Conservation (phyloP, 2,113 vertebrate genomes). For the Progne subis region DNA sequence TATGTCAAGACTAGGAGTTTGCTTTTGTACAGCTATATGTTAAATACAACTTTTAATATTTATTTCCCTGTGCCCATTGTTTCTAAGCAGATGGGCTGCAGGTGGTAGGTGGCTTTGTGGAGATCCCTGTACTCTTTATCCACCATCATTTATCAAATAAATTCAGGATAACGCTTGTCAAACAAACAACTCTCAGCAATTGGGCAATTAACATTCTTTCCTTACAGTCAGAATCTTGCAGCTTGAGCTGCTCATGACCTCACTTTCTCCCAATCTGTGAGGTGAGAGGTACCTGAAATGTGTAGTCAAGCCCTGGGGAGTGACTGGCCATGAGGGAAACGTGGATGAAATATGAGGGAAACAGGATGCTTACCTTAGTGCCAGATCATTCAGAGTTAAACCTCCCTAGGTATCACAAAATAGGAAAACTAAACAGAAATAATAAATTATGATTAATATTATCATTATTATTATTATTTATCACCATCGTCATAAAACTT, state of each 20-base stretch:
- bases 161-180: neutral
- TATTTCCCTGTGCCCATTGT: neutral
- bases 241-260: neutral
- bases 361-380: neutral
- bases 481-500: neutral
- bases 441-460: neutral
- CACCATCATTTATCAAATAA: neutral
- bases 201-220: neutral
- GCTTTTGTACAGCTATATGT: neutral
- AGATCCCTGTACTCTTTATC: neutral
- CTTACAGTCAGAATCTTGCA: neutral
- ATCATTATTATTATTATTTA: neutral
- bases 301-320: neutral
- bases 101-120: constrained; percentile 6
- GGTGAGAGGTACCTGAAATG: neutral
- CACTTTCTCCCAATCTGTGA: neutral
- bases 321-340: neutral
- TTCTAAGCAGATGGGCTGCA: constrained; percentile 17
- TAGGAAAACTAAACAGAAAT: neutral
- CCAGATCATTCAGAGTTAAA: neutral
- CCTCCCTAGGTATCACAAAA: neutral
- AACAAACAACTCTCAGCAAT: neutral
- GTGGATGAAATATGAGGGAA: neutral
- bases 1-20: neutral
- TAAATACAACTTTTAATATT: neutral